Conservation (phyloP, 2,113 vertebrate genomes). For the Taurulus bubalis region DNA sequence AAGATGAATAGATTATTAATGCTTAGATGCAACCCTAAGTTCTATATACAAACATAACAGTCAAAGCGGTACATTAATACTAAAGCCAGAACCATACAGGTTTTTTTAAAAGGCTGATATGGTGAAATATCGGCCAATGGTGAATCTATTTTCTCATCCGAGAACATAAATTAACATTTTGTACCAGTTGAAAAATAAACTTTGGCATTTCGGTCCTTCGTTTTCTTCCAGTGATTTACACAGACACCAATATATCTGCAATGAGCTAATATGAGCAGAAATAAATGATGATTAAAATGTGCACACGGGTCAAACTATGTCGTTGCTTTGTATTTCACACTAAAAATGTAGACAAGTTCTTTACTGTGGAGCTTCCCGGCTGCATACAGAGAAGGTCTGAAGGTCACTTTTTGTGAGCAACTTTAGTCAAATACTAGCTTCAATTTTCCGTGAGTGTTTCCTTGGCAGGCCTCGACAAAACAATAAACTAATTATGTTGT, state of each 20-base stretch:
- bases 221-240: not conserved
- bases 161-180: not conserved
- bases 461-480: constrained; percentile 34
- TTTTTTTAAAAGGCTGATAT: not conserved
- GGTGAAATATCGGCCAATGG: not conserved
- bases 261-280: not conserved
- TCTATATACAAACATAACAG: not conserved
- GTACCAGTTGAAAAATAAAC: not conserved
- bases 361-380: not conserved
- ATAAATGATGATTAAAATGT: not conserved
- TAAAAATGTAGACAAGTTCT: not conserved
- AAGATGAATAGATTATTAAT: not conserved
- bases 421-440: constrained; percentile 6
- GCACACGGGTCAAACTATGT: not conserved
- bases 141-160: not conserved
- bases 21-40: not conserved
- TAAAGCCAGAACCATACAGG: not conserved
- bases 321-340: not conserved
- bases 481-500: constrained; percentile 32
- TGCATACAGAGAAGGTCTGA: constrained; percentile 4
- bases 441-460: constrained; percentile 36
- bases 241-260: not conserved
- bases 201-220: not conserved
- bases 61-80: not conserved
- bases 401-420: constrained; percentile 9